Evolutionary conservation across 92 coral and sea anemone genomes (phyloP), one percentile per base, ranked within the genome.

Genomic region (Siderastrea siderea): DNA sequence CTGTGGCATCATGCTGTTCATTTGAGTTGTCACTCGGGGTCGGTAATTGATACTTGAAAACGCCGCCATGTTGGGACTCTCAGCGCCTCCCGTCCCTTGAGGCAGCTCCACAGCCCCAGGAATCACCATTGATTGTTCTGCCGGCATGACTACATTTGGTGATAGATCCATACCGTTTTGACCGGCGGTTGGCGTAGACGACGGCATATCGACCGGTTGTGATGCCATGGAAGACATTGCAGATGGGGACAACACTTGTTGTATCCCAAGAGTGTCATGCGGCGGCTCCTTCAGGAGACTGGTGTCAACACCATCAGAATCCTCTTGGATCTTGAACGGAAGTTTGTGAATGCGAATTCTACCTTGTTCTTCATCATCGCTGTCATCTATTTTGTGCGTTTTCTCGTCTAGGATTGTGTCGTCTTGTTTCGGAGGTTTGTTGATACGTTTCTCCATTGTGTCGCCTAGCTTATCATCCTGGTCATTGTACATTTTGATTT

Each of bases 281-380:
- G 8, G 69, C 3, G 54, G 78, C 6, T 68, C 68, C 53, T 55
- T 44, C 58, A 52, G 48, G 58, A 54, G 68, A 45, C 45, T 69
- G 16, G 77, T 55, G 13, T 69, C 86, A 6, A 54, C 69, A 9
- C 78, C 69, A 9, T 82, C 19, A 5, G 86, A 69, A 71, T 82
- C 86, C 44, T 82, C 86, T 82, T 69, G 78, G 78, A 82, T 57
- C n/a, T 69, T 82, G 61, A 69, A 69, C 4, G 86, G 86, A n/a
- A 82, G 47, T 69, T 82, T 82, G 69, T 82, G 86, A 16, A 82
- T 82, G 43, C 43, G 86, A 16, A 69, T 54, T 46, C 46, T 57
- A 0, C 26, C 78, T 0, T 68, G 66, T 13, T 51, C 54, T 15
- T 82, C 78, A 38, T 53, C 76, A 2, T 82, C 55, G 5, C 5